A percentile compares a stretch with the other conserved stretches of the same genome.
Evolutionary conservation across 2,113 vertebrate species (phyloP).

Genomic region (Hippopotamus amphibius): DNA sequence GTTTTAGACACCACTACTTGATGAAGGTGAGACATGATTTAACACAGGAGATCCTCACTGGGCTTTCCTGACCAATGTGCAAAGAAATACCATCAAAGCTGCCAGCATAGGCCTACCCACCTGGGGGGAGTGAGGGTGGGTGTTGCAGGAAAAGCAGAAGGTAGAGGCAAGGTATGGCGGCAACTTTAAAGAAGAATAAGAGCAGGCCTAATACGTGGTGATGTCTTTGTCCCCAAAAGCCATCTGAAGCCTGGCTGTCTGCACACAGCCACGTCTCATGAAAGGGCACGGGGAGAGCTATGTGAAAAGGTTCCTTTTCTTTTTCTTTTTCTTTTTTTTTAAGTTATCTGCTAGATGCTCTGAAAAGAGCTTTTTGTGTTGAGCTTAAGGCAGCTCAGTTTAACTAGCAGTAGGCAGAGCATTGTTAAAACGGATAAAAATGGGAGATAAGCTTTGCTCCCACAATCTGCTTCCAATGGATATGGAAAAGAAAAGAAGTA

Average conservation of each 20-base stretch:
- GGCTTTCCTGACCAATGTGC: neutral
- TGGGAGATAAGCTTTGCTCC: slow-evolving; percentile 75
- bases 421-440: slow-evolving; percentile 76
- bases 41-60: neutral
- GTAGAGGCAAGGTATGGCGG: neutral
- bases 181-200: neutral
- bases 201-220: neutral
- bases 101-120: neutral
- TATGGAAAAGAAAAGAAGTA: slow-evolving; percentile 29
- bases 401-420: slow-evolving; percentile 71
- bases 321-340: neutral
- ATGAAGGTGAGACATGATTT: neutral
- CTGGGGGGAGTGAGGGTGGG: fast-evolving
- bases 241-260: slow-evolving; percentile 40
- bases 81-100: neutral
- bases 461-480: slow-evolving; percentile 66
- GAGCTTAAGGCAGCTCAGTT: slow-evolving; percentile 78
- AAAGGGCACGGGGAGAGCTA: slow-evolving; percentile 56
- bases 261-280: slow-evolving; percentile 50
- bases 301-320: slow-evolving; percentile 67
- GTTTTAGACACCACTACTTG: neutral
- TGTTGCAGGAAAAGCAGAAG: neutral
- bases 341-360: slow-evolving; percentile 76
- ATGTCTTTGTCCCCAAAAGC: slow-evolving; percentile 68
- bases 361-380: slow-evolving; percentile 78